Evolutionary conservation across 2,888 invertebrate genomes (phyloP).

Genomic region (Toxonevra muliebris): DNA sequence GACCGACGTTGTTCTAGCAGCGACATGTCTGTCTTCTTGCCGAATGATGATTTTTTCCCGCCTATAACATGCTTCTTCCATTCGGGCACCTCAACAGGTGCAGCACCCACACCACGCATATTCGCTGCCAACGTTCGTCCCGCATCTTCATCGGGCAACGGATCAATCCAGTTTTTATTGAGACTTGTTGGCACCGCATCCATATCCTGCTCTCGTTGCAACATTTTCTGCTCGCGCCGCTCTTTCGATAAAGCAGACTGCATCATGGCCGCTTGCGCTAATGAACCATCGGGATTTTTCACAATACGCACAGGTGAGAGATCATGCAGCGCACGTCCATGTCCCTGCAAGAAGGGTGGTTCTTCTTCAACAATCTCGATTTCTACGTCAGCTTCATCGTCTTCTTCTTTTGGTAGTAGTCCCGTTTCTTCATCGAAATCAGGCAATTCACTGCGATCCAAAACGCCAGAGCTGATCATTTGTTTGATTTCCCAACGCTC

Average conservation of each 20-base stretch:
- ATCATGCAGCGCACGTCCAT: constrained; percentile 90
- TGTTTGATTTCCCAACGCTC: constrained; percentile 98
- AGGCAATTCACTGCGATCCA: constrained; percentile 92
- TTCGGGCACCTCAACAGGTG: constrained; percentile 93
- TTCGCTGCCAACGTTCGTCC: constrained; percentile 78
- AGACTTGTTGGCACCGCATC: constrained; percentile 83
- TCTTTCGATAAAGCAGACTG: constrained; percentile 98
- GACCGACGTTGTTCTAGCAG: constrained; percentile 95
- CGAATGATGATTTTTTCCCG: constrained; percentile 97
- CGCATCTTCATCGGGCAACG: constrained; percentile 84
- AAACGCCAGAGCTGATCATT: constrained; percentile 92
- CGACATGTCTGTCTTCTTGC: constrained; percentile 94
- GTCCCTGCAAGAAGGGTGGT: constrained; percentile 94
- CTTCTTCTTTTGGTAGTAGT: constrained; percentile 87
- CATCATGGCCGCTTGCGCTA: constrained; percentile 99
- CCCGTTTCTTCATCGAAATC: constrained; percentile 97
- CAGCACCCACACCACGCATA: constrained; percentile 81
- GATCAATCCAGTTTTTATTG: constrained; percentile 97
- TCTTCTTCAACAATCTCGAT: constrained; percentile 99
- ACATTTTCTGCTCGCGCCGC: constrained; percentile 93
- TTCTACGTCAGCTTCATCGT: constrained; percentile 96
- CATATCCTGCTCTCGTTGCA: constrained; percentile 92
- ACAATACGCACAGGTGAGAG: constrained; percentile 94
- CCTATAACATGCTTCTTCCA: constrained; percentile 99
- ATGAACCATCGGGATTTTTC: constrained; percentile 98